phyloP scores from a whole-genome alignment of 1,140 invertebrate genomes.

The Condylostylus longicornis region DNA sequence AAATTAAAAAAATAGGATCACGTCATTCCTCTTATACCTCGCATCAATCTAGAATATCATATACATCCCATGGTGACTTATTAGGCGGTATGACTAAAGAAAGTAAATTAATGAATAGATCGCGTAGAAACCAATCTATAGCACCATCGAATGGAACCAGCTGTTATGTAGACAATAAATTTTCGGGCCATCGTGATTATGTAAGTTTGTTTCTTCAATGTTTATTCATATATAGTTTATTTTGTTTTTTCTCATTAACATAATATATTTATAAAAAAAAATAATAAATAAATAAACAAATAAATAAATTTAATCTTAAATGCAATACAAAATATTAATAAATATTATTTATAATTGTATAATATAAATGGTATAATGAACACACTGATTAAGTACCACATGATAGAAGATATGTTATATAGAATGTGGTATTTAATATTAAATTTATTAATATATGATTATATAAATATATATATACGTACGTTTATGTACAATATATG shows the following conservation, averaged over 20 bases:
- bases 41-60: constrained; percentile 78
- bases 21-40: constrained; percentile 88
- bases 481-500: too few relatives aligned
- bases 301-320: too few relatives aligned
- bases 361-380: too few relatives aligned
- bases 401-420: too few relatives aligned
- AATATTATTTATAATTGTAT: too few relatives aligned
- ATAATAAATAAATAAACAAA: too few relatives aligned
- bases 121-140: constrained; percentile 50
- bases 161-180: constrained; percentile 44
- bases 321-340: too few relatives aligned
- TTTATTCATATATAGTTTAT: background rate
- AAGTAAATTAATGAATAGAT: constrained; percentile 58
- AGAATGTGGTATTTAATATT: too few relatives aligned
- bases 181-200: constrained; percentile 53
- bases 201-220: constrained; percentile 42
- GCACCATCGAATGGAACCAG: constrained; percentile 35
- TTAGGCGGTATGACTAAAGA: constrained; percentile 72
- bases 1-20: constrained; percentile 42
- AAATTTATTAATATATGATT: too few relatives aligned
- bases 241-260: background rate
- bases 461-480: too few relatives aligned
- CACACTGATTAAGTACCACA: too few relatives aligned
- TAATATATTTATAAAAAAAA: too few relatives aligned
- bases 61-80: constrained; percentile 83